A percentile compares a stretch with the other conserved stretches of the same genome.
phyloP scores from a whole-genome alignment of 2,113 vertebrate species.

The Morone saxatilis region DNA sequence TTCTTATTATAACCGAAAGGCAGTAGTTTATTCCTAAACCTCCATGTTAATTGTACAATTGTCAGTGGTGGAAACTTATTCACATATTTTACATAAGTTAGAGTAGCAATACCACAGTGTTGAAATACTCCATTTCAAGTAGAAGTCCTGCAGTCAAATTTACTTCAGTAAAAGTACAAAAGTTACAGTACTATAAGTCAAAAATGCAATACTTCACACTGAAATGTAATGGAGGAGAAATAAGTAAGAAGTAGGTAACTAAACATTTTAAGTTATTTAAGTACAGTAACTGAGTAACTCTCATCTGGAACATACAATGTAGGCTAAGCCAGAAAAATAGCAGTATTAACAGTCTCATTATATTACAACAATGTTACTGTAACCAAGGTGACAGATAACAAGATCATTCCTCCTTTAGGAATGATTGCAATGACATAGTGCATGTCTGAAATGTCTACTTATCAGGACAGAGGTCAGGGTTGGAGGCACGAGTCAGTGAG shows the following conservation, averaged over 20 bases:
- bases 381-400: constrained; percentile 68
- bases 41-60: not conserved
- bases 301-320: constrained; percentile 1
- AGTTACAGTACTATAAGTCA: not conserved
- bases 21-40: not conserved
- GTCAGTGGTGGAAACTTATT: not conserved
- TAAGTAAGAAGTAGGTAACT: not conserved
- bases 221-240: not conserved
- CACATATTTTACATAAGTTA: not conserved
- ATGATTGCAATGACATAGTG: constrained; percentile 57
- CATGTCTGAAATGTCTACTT: constrained; percentile 66
- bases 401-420: constrained; percentile 43
- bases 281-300: not conserved
- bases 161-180: not conserved
- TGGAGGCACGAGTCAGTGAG: constrained; percentile 67
- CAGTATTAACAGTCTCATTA: constrained; percentile 32
- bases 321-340: constrained; percentile 21
- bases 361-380: constrained; percentile 41
- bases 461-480: constrained; percentile 78
- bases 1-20: constrained; percentile 3
- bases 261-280: not conserved
- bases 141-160: not conserved
- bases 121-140: not conserved
- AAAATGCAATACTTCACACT: not conserved
- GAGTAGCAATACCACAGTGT: not conserved